These are phyloP conservation scores for Platanista minor DNA, from an alignment of 2,113 vertebrate species.

Conservation along the genomic window DNA sequence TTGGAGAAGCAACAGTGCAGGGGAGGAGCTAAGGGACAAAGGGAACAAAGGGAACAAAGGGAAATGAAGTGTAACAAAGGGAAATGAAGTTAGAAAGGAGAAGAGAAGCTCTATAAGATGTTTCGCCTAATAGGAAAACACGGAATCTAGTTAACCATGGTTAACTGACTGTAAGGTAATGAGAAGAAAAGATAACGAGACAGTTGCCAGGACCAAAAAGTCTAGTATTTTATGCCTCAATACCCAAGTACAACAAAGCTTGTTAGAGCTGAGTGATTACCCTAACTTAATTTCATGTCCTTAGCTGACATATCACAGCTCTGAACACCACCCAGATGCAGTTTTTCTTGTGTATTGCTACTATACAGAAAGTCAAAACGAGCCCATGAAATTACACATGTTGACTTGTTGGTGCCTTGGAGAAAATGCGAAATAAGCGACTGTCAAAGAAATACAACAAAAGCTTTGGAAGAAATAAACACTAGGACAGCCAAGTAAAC, in stretches of 20 bases:
- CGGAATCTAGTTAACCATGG: neutral
- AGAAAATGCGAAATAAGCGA: conserved; percentile 45
- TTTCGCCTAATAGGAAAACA: neutral
- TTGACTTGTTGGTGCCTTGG: conserved; percentile 41
- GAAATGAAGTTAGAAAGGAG: neutral
- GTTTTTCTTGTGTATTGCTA: neutral
- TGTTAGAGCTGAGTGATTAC: neutral
- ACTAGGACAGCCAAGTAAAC: conserved; percentile 27
- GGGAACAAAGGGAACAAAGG: too few species aligned
- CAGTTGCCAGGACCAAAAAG: accelerated
- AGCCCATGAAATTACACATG: neutral
- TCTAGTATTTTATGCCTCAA: neutral
- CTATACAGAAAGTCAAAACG: neutral
- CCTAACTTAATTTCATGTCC: conserved; percentile 24
- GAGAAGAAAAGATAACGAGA: neutral
- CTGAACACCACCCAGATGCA: neutral
- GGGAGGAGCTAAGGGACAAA: neutral
- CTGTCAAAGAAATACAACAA: conserved; percentile 69
- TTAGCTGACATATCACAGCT: neutral
- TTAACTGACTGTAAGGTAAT: neutral
- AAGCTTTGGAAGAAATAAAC: conserved; percentile 63
- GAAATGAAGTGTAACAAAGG: neutral
- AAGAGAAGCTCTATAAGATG: neutral
- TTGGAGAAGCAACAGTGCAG: neutral
- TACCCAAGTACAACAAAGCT: neutral